A percentile compares a stretch with the other conserved stretches of the same genome.
These are phyloP conservation scores for Chaetoderma sp. DNA, from an alignment of 2,888 invertebrate species.

Conservation along the genomic window DNA sequence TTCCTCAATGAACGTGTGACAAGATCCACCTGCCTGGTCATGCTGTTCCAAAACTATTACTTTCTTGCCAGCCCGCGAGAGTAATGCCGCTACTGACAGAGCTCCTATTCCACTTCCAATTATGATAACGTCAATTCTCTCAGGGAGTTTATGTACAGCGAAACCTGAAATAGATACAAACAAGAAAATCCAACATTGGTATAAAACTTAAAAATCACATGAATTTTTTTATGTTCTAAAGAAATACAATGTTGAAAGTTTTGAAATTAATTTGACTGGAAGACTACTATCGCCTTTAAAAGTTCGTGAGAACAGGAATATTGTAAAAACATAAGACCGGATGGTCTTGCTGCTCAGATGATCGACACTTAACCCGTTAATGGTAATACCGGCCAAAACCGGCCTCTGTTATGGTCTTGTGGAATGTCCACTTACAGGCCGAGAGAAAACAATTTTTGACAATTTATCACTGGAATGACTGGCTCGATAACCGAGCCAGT, in stretches of 20 bases:
- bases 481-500: too few relatives aligned
- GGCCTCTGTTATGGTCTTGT: too few relatives aligned
- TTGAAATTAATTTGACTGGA: too few relatives aligned
- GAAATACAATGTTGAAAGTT: too few relatives aligned
- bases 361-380: too few relatives aligned
- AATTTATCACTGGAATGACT: too few relatives aligned
- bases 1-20: constrained; percentile 69
- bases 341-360: too few relatives aligned
- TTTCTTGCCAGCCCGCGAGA: constrained; percentile 65
- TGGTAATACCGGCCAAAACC: too few relatives aligned
- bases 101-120: constrained; percentile 70
- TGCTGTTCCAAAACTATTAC: constrained; percentile 70
- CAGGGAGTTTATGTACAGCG: constrained; percentile 52
- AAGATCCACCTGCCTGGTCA: constrained; percentile 69
- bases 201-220: neutral
- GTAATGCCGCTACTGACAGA: constrained; percentile 61
- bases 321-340: too few relatives aligned
- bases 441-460: too few relatives aligned
- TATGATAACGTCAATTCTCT: constrained; percentile 66
- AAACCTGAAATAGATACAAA: constrained; percentile 52
- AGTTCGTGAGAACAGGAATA: too few relatives aligned
- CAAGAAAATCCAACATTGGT: neutral
- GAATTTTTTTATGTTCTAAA: neutral
- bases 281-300: neutral
- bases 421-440: too few relatives aligned